Evolutionary conservation across 2,113 vertebrate genomes (phyloP).

Genomic region (Crotophaga sulcirostris): DNA sequence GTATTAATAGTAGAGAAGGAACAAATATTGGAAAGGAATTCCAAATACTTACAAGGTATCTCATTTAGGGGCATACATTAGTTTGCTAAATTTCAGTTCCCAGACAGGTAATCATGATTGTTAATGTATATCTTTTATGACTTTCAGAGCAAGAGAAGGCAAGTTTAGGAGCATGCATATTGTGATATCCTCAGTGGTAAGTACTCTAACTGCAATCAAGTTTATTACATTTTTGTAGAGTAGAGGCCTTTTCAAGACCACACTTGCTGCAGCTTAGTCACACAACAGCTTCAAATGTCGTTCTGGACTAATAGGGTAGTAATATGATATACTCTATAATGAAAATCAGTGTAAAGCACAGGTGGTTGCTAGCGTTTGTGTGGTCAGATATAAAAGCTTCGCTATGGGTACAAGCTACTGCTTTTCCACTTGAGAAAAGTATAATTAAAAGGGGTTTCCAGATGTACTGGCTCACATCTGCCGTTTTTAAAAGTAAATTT

Average conservation of each 20-base stretch:
- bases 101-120: neutral
- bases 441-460: constrained; percentile 73
- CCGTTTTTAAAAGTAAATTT: constrained; percentile 22
- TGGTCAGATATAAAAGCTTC: constrained; percentile 57
- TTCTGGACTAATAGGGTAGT: constrained; percentile 57
- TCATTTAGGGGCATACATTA: neutral
- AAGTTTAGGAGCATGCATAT: neutral
- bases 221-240: constrained; percentile 46
- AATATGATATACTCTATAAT: constrained; percentile 52
- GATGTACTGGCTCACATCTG: constrained; percentile 65
- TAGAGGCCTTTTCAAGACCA: constrained; percentile 51
- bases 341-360: constrained; percentile 63
- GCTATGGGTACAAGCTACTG: constrained; percentile 22
- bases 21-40: neutral
- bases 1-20: neutral
- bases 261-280: constrained; percentile 54
- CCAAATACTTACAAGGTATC: neutral
- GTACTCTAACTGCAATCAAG: constrained; percentile 38
- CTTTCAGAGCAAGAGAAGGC: constrained; percentile 49
- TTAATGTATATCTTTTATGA: constrained; percentile 34
- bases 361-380: constrained; percentile 57
- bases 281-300: constrained; percentile 52
- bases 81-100: neutral
- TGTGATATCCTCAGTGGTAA: constrained; percentile 43
- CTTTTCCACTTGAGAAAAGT: constrained; percentile 54